Evolutionary conservation across 2,888 invertebrate genomes (phyloP).

Genomic region (Catocala fraxini): DNA sequence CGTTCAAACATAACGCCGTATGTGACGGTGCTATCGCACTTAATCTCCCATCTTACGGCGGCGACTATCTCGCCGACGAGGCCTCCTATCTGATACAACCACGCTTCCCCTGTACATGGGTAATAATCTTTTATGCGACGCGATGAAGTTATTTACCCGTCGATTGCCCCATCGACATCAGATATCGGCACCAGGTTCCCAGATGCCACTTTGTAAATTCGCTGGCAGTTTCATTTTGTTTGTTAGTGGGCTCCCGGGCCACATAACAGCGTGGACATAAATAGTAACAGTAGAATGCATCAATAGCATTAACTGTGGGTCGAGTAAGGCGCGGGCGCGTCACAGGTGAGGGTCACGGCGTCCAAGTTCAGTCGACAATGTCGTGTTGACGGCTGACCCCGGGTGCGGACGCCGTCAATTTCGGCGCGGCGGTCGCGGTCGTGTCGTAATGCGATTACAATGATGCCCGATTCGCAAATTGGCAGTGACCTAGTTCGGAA

Average conservation of each 20-base stretch:
- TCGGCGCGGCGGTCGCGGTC: constrained; percentile 54
- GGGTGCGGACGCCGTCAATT: constrained; percentile 44
- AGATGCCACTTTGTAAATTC: constrained; percentile 39
- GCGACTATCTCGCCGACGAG: constrained; percentile 51
- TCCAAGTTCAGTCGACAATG: constrained; percentile 71
- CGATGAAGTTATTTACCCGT: constrained; percentile 70
- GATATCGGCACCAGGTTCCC: constrained; percentile 35
- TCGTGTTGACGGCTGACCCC: constrained; percentile 60
- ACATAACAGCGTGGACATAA: not conserved
- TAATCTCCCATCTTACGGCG: constrained; percentile 50
- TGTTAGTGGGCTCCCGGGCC: not conserved
- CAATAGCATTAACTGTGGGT: not conserved
- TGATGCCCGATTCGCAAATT: constrained; percentile 68
- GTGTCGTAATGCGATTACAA: constrained; percentile 69
- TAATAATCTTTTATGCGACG: constrained; percentile 68
- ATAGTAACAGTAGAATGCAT: not conserved
- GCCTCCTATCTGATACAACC: constrained; percentile 62
- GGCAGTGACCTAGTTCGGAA: constrained; percentile 73
- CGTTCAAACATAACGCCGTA: constrained; percentile 59
- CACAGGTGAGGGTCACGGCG: constrained; percentile 63
- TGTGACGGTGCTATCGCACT: constrained; percentile 59
- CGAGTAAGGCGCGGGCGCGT: constrained; percentile 31
- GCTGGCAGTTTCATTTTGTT: constrained; percentile 10
- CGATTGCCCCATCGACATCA: constrained; percentile 55
- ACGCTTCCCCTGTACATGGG: constrained; percentile 57